These are phyloP conservation scores for Hemicrepidius hirtus DNA, from an alignment of 2,888 invertebrate species.

Conservation along the genomic window DNA sequence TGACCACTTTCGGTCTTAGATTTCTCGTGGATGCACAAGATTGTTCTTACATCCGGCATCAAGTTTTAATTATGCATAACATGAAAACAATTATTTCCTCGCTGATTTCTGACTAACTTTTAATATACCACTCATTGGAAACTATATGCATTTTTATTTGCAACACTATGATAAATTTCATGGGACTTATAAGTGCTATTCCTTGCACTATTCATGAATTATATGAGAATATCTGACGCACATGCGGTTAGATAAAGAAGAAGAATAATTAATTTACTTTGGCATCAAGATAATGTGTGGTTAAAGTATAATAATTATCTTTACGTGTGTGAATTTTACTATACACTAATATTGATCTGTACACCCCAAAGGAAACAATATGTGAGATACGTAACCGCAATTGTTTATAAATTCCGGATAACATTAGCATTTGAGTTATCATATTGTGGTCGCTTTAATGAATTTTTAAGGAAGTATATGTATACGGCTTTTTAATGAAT, in stretches of 20 bases:
- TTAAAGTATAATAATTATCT: not conserved
- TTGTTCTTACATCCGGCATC: slow-evolving; percentile 33
- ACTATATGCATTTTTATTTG: slow-evolving; percentile 2
- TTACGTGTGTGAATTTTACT: not conserved
- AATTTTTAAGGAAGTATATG: no score
- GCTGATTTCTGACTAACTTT: slow-evolving; percentile 1
- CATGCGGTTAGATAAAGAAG: slow-evolving; percentile 4
- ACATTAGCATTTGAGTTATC: no score
- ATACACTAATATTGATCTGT: no score
- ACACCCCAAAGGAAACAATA: no score
- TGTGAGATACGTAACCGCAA: no score
- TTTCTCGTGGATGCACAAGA: not conserved
- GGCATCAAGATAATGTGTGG: not conserved
- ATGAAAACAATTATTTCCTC: slow-evolving; percentile 23
- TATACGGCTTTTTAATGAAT: no score
- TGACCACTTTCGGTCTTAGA: slow-evolving; percentile 10
- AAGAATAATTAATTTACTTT: slow-evolving; percentile 1
- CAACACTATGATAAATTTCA: not conserved
- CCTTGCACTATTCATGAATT: slow-evolving; percentile 7
- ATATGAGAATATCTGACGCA: slow-evolving; percentile 4
- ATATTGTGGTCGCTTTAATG: no score
- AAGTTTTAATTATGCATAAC: slow-evolving; percentile 25
- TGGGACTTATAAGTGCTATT: not conserved
- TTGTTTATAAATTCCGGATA: no score
- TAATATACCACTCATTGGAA: not conserved